phyloP scores from a whole-genome alignment of 1,140 invertebrate species.

The Cataglyphis hispanica region DNA sequence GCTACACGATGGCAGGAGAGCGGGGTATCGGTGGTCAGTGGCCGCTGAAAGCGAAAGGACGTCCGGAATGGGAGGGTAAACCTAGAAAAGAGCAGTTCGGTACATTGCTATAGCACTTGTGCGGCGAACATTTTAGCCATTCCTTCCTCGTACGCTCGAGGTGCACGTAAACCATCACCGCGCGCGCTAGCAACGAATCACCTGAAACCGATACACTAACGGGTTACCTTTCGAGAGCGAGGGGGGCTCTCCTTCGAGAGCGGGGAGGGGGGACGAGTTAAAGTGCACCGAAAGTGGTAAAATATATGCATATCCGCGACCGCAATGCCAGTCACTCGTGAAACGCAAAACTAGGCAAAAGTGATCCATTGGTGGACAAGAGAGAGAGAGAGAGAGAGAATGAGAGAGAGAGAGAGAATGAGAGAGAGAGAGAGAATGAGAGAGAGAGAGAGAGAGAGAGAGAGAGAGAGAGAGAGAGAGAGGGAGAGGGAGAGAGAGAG shows the following conservation, averaged over 20 bases:
- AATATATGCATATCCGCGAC: constrained; percentile 46
- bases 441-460: constrained; percentile 8
- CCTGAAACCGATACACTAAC: constrained; percentile 22
- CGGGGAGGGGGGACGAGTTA: constrained; percentile 2
- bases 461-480: constrained; percentile 1
- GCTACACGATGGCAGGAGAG: neutral
- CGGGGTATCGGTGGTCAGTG: constrained; percentile 67
- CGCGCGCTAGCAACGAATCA: neutral
- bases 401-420: constrained; percentile 52
- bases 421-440: constrained; percentile 50
- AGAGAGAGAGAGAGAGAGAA: constrained; percentile 1
- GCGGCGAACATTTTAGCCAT: constrained; percentile 65
- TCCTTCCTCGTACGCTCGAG: constrained; percentile 54
- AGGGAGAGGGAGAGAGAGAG: constrained; percentile 39
- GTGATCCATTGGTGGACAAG: constrained; percentile 57
- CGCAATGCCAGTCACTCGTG: constrained; percentile 79
- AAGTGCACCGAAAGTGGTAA: constrained; percentile 62
- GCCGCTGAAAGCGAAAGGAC: constrained; percentile 78
- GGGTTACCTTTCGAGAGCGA: neutral
- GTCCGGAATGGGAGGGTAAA: constrained; percentile 58
- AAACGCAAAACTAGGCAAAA: constrained; percentile 81
- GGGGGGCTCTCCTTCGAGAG: constrained; percentile 11
- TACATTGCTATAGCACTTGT: constrained; percentile 55
- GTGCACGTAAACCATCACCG: neutral
- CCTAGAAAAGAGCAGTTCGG: constrained; percentile 22